A percentile compares a stretch with the other conserved stretches of the same genome.
phyloP scores from a whole-genome alignment of 2,113 vertebrate genomes.

The Carassius carassius region DNA sequence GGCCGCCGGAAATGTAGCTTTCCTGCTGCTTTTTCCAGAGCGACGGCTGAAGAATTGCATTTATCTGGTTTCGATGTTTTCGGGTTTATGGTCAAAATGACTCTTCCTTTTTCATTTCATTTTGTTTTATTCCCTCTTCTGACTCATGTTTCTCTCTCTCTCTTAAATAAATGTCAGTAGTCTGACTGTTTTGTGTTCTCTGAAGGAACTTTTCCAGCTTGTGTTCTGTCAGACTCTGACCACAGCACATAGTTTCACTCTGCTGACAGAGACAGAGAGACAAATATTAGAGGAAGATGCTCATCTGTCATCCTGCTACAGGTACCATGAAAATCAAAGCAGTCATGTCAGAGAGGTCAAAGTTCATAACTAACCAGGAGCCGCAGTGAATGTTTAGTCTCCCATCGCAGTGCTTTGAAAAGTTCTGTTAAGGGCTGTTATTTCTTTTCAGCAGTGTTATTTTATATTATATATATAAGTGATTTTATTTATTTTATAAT shows the following conservation, averaged over 20 bases:
- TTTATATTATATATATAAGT: too few species aligned
- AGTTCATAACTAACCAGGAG: background rate
- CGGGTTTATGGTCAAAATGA: background rate
- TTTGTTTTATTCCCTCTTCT: background rate
- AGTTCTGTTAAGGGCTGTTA: background rate
- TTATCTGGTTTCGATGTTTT: background rate
- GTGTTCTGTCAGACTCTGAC: slow-evolving; percentile 33
- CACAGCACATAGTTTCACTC: slow-evolving; percentile 29
- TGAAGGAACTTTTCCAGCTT: slow-evolving; percentile 47
- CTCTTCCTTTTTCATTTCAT: background rate
- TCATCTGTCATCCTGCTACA: background rate
- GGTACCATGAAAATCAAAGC: background rate
- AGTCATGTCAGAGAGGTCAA: slow-evolving; percentile 3
- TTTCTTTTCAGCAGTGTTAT: too few species aligned
- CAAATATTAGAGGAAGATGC: background rate
- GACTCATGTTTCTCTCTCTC: background rate
- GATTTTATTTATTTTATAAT: too few species aligned
- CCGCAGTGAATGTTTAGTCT: background rate
- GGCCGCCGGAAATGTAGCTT: background rate
- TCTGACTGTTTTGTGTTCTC: slow-evolving; percentile 35
- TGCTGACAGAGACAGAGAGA: slow-evolving; percentile 6
- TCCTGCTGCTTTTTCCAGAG: background rate
- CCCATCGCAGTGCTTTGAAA: background rate
- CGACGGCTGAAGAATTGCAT: background rate
- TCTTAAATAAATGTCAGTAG: background rate